A percentile compares a stretch with the other conserved stretches of the same genome.
Conservation (phyloP, 2,113 vertebrate genomes). For the Phycodurus eques region DNA sequence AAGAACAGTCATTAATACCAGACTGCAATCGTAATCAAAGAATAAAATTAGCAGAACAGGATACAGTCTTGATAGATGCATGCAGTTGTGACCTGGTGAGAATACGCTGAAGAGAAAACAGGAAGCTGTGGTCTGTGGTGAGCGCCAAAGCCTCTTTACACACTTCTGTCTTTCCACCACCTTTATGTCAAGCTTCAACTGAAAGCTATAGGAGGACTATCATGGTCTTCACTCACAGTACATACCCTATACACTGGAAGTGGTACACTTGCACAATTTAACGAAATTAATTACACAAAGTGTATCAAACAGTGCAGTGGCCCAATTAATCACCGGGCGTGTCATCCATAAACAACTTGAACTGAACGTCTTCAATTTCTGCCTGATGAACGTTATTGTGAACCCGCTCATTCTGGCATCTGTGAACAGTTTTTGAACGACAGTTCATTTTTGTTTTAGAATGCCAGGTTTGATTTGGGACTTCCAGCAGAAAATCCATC, state of each 20-base stretch:
- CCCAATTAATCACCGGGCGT: too few species aligned
- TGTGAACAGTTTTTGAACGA: too few species aligned
- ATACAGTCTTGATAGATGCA: background rate
- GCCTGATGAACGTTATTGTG: too few species aligned
- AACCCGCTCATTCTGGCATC: too few species aligned
- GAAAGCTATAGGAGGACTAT: background rate
- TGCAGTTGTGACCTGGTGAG: background rate
- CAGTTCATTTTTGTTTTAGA: too few species aligned
- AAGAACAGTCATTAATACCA: background rate
- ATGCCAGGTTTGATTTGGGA: too few species aligned
- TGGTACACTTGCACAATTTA: background rate
- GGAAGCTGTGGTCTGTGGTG: constrained; percentile 63
- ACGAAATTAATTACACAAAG: background rate
- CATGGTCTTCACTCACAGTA: background rate
- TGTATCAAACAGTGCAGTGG: too few species aligned
- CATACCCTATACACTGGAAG: background rate
- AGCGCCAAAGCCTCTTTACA: constrained; percentile 17
- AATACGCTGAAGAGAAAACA: constrained; percentile 61
- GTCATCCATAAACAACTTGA: too few species aligned
- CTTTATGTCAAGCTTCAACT: constrained; percentile 4
- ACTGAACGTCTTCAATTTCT: too few species aligned
- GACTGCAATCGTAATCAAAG: too few species aligned
- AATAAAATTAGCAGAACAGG: too few species aligned
- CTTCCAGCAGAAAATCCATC: too few species aligned
- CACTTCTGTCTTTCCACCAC: background rate